Base-by-base conservation (phyloP, 1,140 invertebrate species). In the Amphibalanus amphitrite region DNA sequence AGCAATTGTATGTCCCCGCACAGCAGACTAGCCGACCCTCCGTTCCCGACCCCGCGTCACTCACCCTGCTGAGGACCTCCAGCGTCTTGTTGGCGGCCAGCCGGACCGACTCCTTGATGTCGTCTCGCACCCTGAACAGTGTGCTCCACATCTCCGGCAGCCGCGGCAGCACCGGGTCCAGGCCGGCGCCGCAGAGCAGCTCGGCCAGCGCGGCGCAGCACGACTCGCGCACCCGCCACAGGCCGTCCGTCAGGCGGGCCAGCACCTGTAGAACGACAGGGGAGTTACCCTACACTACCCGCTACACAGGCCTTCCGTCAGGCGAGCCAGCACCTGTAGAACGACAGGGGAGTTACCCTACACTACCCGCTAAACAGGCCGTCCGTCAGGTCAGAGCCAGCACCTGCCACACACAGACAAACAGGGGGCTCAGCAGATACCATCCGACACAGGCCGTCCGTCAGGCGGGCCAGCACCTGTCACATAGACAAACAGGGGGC, bases 141-240 rank as follows among this genome's bases (percentile, higher is more conserved):
- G 89, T 88, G 20, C 83, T 83, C 91, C 92, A 95, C 3, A 96
- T 81, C 75, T 88, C 86, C 0, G 86, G 84, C 70, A 93, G 78
- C 47, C 79, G 75, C 70, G 84, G 81, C 30, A 85, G 77, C 67
- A 83, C 75, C 67, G 81, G 82, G 77, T 81, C 79, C 73, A 82
- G 78, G 29, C 82, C 81, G 74, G 86, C 86, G 40, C 82, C 81
- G 74, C 86, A 86, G 20, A 97, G 80, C 40, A 97, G 82, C 82
- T 96, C 92, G 67, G 88, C 82, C 0, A 97, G 82, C 4, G 92
- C 94, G 71, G 89, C 82, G 79, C 93, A 96, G 79, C 90, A 92
- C 67, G 93, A 95, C 78, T 93, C 92, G 72, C 94, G 84, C 6
- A 95, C 89, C 69, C 93, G 84, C 89, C 92, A 97, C 78, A 93